Conservation (phyloP, 2,797 vertebrate species). For the Sebastes nivosus region DNA sequence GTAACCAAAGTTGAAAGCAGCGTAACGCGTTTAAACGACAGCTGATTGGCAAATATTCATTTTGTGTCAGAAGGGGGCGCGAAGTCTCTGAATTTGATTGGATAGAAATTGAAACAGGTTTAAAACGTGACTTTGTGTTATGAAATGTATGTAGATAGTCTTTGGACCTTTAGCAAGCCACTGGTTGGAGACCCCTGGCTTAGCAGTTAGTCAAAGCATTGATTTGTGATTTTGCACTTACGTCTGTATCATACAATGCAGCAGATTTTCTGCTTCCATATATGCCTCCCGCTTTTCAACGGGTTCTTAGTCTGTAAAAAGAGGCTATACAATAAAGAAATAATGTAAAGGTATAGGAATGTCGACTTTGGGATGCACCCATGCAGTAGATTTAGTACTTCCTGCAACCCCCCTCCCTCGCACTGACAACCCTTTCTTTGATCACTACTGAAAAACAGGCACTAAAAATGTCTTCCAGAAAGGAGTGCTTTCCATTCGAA, state of each 20-base stretch:
- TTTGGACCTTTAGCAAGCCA: too few relatives aligned
- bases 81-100: not conserved
- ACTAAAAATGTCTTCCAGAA: conserved; percentile 78
- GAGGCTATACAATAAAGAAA: conserved; percentile 34
- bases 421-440: conserved; percentile 43
- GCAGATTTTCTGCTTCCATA: conserved; percentile 31
- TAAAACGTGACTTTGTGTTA: too few relatives aligned
- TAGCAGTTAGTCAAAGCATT: not conserved
- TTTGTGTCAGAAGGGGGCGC: too few relatives aligned
- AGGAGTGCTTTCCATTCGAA: conserved; percentile 55
- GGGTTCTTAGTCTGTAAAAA: conserved; percentile 15
- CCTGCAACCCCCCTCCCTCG: conserved; percentile 16
- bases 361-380: conserved; percentile 20
- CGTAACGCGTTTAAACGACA: too few relatives aligned
- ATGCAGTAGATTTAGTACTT: conserved; percentile 39
- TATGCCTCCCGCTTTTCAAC: conserved; percentile 12
- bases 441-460: conserved; percentile 47
- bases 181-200: too few relatives aligned
- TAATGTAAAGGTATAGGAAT: conserved; percentile 3
- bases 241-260: conserved; percentile 20
- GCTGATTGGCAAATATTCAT: too few relatives aligned
- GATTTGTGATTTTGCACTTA: conserved; percentile 30
- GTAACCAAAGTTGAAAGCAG: too few relatives aligned
- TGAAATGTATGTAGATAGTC: too few relatives aligned
- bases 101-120: too few relatives aligned